phyloP scores from a whole-genome alignment of 1,140 invertebrate species.

The Lepidotrigona ventralis region DNA sequence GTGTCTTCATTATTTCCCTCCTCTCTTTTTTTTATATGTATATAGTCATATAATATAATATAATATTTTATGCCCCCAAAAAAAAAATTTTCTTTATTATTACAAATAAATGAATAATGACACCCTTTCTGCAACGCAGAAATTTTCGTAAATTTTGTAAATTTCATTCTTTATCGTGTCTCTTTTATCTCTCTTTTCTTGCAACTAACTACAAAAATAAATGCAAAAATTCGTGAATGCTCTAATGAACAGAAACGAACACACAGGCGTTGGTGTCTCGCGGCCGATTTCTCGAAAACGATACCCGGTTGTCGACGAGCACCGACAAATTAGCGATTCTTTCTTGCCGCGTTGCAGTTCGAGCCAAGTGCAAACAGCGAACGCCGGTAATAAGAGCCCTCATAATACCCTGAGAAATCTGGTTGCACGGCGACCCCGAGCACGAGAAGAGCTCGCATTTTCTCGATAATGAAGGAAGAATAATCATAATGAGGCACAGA shows the following conservation, averaged over 20 bases:
- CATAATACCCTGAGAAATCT: constrained; percentile 63
- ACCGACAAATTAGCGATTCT: constrained; percentile 32
- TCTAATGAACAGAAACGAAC: accelerated
- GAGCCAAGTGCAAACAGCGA: background rate
- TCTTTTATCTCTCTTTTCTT: no score
- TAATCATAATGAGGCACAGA: constrained; percentile 54
- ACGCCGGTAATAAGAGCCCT: constrained; percentile 41
- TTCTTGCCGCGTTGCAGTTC: background rate
- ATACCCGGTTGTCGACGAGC: background rate
- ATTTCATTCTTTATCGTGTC: no score
- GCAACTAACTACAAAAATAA: no score
- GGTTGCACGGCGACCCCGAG: constrained; percentile 53
- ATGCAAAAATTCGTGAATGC: no score
- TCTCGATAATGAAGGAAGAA: constrained; percentile 65
- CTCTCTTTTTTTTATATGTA: no score
- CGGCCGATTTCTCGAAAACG: background rate
- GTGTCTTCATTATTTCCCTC: no score
- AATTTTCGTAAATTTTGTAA: no score
- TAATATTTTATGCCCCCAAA: no score
- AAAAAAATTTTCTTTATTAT: no score
- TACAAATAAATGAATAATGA: no score
- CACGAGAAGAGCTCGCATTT: constrained; percentile 52
- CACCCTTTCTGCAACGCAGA: no score
- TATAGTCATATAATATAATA: no score
- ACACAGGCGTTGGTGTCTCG: background rate